These are phyloP conservation scores for Sebastes steindachneri DNA, from an alignment of 2,797 vertebrate genomes.

Conservation along the genomic window DNA sequence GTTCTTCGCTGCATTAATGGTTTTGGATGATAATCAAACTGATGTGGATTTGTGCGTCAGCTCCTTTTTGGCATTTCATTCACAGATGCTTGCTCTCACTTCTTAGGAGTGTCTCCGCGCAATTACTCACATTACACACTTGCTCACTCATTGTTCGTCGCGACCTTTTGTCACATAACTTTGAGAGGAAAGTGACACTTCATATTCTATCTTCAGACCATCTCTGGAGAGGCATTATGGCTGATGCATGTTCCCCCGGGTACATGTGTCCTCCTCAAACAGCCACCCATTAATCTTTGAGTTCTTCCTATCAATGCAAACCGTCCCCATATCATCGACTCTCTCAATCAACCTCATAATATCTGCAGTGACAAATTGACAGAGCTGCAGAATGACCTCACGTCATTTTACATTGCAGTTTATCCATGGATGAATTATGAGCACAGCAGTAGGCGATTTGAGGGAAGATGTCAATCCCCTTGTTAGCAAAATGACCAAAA, in stretches of 20 bases:
- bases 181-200: conserved; percentile 58
- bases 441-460: neutral
- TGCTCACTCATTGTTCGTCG: conserved; percentile 4
- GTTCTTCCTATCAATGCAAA: conserved; percentile 67
- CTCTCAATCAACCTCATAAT: conserved; percentile 77
- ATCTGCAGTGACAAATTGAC: conserved; percentile 75
- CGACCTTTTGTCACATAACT: conserved; percentile 60
- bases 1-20: conserved; percentile 16
- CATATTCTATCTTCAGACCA: conserved; percentile 32
- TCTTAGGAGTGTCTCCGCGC: conserved; percentile 1
- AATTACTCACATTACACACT: conserved; percentile 38
- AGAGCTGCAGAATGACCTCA: conserved; percentile 67
- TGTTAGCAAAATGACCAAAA: too few species aligned
- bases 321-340: conserved; percentile 59
- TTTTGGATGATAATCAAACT: conserved; percentile 20
- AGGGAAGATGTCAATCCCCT: too few species aligned
- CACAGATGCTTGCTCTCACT: conserved; percentile 34
- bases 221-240: conserved; percentile 55
- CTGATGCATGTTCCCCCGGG: conserved; percentile 57
- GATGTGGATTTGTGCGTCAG: neutral
- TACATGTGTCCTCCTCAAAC: conserved; percentile 66
- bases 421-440: conserved; percentile 12
- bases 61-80: conserved; percentile 12
- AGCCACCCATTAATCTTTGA: conserved; percentile 72
- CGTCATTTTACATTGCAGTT: conserved; percentile 37